These are phyloP conservation scores for Poecile atricapillus DNA, from an alignment of 2,113 vertebrate genomes.

Conservation along the genomic window DNA sequence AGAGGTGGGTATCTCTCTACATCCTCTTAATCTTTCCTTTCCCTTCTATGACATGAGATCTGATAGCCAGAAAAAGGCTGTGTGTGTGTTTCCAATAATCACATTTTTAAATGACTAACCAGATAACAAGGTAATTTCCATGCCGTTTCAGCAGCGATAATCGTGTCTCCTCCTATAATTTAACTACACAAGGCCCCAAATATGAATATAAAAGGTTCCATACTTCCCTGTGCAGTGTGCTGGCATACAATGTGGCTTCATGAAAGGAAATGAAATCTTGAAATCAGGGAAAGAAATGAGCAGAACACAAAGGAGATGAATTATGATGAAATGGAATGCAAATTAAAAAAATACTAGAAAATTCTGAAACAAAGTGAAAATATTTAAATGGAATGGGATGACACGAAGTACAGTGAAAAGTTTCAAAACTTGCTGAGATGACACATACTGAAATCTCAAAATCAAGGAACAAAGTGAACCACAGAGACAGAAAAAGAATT, in stretches of 20 bases:
- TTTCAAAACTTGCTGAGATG: neutral
- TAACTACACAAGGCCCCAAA: neutral
- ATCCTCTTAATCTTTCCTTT: neutral
- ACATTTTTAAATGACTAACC: neutral
- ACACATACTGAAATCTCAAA: neutral
- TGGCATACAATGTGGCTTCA: neutral
- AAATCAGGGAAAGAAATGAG: neutral
- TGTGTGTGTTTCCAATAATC: neutral
- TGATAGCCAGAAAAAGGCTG: neutral
- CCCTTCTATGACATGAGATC: neutral
- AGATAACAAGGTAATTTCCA: neutral
- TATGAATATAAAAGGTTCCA: neutral
- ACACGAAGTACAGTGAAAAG: neutral
- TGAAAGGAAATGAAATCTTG: neutral
- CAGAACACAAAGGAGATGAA: neutral
- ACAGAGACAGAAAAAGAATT: neutral
- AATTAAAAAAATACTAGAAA: neutral
- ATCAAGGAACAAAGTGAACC: neutral
- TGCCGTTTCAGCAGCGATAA: neutral
- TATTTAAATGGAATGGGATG: neutral
- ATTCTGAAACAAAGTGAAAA: neutral
- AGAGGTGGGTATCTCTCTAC: neutral
- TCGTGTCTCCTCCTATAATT: neutral
- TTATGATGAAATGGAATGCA: neutral
- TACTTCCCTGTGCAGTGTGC: neutral